Evolutionary conservation across 2,113 vertebrate genomes (phyloP).

Genomic region (Lynx canadensis): DNA sequence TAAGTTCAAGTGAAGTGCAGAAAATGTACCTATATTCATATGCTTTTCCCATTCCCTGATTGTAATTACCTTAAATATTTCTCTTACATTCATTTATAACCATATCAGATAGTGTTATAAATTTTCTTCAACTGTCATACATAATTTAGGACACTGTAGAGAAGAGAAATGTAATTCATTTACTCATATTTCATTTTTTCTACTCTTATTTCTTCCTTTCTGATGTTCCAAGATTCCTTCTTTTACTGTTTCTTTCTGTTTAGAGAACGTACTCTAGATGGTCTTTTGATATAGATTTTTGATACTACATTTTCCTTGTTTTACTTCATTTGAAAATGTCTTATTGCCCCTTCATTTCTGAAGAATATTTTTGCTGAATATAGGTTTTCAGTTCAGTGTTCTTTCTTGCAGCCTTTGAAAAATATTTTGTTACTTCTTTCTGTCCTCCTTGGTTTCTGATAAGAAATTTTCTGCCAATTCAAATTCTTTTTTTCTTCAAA

Average conservation of each 20-base stretch:
- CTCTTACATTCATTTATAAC: neutral
- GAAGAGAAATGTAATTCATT: neutral
- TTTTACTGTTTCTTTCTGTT: neutral
- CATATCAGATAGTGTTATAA: neutral
- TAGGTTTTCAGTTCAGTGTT: neutral
- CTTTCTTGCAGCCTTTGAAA: neutral
- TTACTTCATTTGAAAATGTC: neutral
- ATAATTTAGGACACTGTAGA: neutral
- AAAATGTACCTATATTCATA: neutral
- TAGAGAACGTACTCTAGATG: neutral
- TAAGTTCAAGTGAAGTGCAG: neutral
- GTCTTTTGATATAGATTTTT: neutral
- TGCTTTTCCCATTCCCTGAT: neutral
- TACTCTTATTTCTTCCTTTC: neutral
- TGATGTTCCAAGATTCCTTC: neutral
- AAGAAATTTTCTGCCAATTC: neutral
- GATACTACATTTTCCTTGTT: neutral
- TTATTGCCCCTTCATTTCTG: neutral
- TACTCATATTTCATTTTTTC: neutral
- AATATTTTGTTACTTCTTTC: neutral
- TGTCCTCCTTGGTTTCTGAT: neutral
- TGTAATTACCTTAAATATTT: neutral
- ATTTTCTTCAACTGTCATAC: neutral
- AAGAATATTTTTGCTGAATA: neutral
- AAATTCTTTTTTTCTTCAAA: neutral